Conservation (phyloP, 2,888 invertebrate species). For the Lacanobia oleracea region DNA sequence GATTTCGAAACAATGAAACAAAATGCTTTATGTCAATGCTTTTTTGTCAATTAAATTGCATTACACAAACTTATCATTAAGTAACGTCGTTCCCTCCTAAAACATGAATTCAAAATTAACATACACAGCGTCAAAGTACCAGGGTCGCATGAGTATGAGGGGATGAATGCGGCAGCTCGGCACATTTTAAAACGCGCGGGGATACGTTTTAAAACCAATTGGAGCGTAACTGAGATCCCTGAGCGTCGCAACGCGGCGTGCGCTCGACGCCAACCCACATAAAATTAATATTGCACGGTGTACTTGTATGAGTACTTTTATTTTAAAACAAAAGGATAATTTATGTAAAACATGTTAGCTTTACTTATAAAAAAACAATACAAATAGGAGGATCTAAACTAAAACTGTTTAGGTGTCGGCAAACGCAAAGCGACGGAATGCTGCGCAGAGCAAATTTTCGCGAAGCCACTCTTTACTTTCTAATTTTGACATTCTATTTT, state of each 20-base stretch:
- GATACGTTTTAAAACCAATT: conserved; percentile 65
- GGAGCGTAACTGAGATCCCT: conserved; percentile 62
- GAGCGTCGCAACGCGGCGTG: conserved; percentile 40
- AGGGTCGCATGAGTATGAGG: conserved; percentile 46
- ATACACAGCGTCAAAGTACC: conserved; percentile 41
- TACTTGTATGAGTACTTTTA: conserved; percentile 18
- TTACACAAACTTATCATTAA: no score
- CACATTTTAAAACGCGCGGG: conserved; percentile 56
- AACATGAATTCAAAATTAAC: conserved; percentile 36
- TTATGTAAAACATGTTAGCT: neutral
- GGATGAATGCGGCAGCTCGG: conserved; percentile 43
- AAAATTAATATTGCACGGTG: conserved; percentile 40
- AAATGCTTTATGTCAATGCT: no score
- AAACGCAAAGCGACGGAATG: neutral
- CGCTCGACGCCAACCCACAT: conserved; percentile 43
- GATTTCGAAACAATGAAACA: conserved; percentile 15
- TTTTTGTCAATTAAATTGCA: no score
- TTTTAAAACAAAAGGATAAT: conserved; percentile 11
- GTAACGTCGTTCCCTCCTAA: neutral
- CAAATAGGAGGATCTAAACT: no score
- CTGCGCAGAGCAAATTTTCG: neutral
- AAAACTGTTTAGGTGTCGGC: neutral
- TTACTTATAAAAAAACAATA: neutral
- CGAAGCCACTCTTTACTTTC: neutral
- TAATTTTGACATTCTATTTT: neutral